Percentiles rank a stretch among this genome's conserved stretches.
Conservation (phyloP, 2,113 vertebrate species). For the Gorsachius goisagi region DNA sequence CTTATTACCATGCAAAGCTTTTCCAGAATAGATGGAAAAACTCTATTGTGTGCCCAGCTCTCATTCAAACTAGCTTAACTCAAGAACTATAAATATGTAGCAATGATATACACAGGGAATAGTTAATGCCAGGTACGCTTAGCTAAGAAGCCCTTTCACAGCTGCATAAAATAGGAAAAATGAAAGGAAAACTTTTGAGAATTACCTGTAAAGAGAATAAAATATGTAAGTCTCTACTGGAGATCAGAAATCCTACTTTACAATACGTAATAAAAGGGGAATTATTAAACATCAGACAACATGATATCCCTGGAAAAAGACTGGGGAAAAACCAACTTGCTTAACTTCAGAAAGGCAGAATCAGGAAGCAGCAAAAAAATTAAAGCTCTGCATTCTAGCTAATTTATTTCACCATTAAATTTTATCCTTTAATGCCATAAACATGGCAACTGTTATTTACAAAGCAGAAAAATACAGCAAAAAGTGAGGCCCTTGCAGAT, state of each 20-base stretch:
- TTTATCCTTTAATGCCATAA: background rate
- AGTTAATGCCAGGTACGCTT: background rate
- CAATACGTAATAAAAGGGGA: background rate
- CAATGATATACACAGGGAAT: background rate
- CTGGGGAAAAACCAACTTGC: background rate
- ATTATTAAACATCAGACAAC: background rate
- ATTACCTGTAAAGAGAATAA: background rate
- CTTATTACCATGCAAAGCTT: background rate
- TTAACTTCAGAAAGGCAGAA: background rate
- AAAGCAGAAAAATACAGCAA: background rate
- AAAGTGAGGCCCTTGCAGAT: background rate
- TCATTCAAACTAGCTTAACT: background rate
- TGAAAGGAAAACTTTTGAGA: background rate
- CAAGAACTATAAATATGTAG: background rate
- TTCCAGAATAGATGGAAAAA: constrained; percentile 14
- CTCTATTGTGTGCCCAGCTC: background rate
- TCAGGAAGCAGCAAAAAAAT: background rate
- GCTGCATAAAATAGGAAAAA: background rate
- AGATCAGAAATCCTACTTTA: background rate
- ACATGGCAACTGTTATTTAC: background rate
- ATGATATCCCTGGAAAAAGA: background rate
- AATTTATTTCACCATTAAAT: background rate
- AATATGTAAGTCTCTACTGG: background rate
- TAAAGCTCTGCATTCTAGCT: background rate
- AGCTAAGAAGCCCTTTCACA: background rate